phyloP scores from a whole-genome alignment of 2,888 invertebrate genomes.

The Chorisops tibialis region DNA sequence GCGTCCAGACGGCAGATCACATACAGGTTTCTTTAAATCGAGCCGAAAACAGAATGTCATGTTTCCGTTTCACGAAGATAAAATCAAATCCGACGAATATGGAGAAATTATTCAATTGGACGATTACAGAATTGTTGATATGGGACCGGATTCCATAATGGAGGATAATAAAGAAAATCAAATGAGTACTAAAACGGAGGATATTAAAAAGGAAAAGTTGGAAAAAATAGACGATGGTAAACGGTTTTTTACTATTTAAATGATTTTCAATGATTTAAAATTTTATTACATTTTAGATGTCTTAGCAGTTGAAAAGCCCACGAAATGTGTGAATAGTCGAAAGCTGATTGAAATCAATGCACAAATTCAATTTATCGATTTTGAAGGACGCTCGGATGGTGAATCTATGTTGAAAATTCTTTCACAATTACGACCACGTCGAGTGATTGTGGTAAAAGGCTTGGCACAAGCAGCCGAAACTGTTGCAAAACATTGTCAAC shows the following conservation, averaged over 20 bases:
- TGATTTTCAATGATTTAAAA: neutral
- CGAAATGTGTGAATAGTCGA: slow-evolving; percentile 77
- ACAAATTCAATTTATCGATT: slow-evolving; percentile 90
- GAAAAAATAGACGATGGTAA: slow-evolving; percentile 33
- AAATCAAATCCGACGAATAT: slow-evolving; percentile 90
- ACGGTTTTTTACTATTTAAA: neutral
- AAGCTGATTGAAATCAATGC: slow-evolving; percentile 78
- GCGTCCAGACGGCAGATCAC: slow-evolving; percentile 66
- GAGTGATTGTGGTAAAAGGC: slow-evolving; percentile 77
- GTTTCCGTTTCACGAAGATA: slow-evolving; percentile 92
- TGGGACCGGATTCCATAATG: slow-evolving; percentile 42
- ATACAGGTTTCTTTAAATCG: slow-evolving; percentile 79
- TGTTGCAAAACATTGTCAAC: slow-evolving; percentile 66
- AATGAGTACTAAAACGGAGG: slow-evolving; percentile 36
- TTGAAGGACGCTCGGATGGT: slow-evolving; percentile 90
- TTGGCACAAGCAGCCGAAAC: slow-evolving; percentile 64
- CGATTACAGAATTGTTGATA: slow-evolving; percentile 82
- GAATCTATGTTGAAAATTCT: slow-evolving; percentile 80
- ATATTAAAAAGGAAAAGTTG: slow-evolving; percentile 37
- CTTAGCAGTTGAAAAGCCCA: slow-evolving; percentile 71
- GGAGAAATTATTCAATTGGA: slow-evolving; percentile 93
- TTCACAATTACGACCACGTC: slow-evolving; percentile 73
- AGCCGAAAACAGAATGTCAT: slow-evolving; percentile 92
- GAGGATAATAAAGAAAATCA: slow-evolving; percentile 46
- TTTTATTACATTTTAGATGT: slow-evolving; percentile 42